Conservation (phyloP, 2,797 vertebrate genomes). For the Rhynchonycteris naso region DNA sequence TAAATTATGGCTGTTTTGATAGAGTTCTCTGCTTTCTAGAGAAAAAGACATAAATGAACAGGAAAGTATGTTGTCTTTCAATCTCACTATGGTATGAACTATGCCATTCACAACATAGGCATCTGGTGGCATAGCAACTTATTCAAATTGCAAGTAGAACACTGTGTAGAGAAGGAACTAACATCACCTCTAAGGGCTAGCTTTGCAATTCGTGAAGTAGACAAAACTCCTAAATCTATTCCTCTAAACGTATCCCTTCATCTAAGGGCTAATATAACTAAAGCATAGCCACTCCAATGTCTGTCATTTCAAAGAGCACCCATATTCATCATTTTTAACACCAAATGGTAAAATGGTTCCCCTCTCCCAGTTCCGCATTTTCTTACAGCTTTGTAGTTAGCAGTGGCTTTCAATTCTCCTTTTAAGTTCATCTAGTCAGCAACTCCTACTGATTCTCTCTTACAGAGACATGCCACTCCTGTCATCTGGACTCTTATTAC, state of each 20-base stretch:
- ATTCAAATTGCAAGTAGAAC: neutral
- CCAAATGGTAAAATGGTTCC: neutral
- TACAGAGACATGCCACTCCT: neutral
- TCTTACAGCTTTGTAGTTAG: neutral
- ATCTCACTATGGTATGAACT: neutral
- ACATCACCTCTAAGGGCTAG: neutral
- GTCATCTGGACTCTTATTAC: neutral
- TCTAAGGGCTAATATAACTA: neutral
- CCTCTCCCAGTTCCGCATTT: neutral
- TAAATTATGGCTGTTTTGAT: neutral
- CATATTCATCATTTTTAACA: neutral
- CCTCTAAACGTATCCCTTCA: neutral
- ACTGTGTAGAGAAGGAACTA: neutral
- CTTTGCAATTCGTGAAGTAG: neutral
- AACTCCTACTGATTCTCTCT: neutral
- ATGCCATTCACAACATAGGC: neutral
- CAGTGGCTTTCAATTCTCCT: slow-evolving; percentile 6
- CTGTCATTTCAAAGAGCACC: neutral
- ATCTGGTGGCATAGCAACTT: neutral
- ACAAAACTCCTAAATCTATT: neutral
- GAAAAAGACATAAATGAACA: neutral
- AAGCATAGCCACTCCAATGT: neutral
- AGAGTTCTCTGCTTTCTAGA: neutral
- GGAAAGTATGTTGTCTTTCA: neutral
- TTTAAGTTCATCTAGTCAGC: neutral